These are phyloP conservation scores for Oasisia sp. DNA, from an alignment of 2,888 invertebrate genomes.

Conservation along the genomic window DNA sequence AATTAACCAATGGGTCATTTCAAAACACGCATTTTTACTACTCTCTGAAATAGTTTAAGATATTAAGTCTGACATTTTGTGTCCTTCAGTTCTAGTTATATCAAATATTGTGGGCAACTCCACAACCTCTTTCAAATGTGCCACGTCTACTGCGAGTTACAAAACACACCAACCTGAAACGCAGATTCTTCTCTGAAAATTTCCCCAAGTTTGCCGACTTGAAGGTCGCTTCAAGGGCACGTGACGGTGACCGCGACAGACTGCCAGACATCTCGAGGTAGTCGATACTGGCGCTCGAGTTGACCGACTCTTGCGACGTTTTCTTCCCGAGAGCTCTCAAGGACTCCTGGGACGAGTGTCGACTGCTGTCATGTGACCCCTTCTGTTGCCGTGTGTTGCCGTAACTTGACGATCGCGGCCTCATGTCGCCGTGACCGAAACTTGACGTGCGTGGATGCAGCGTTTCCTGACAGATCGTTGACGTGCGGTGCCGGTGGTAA, in stretches of 20 bases:
- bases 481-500: conserved; percentile 31
- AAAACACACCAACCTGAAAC: background rate
- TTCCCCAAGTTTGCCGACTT: background rate
- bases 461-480: conserved; percentile 38
- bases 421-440: conserved; percentile 47
- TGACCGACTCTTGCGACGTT: conserved; percentile 28
- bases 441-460: conserved; percentile 55
- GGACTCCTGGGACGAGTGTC: conserved; percentile 32
- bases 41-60: too few species aligned
- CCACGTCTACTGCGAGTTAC: background rate
- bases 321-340: conserved; percentile 23
- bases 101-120: background rate
- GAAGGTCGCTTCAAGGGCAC: conserved; percentile 18
- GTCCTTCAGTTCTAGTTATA: too few species aligned
- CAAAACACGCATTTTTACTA: too few species aligned
- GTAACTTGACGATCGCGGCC: conserved; percentile 60
- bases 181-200: background rate
- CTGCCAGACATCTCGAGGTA: conserved; percentile 23
- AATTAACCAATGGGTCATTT: too few species aligned
- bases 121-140: background rate
- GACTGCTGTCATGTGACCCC: conserved; percentile 23
- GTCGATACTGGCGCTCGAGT: background rate
- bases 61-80: too few species aligned
- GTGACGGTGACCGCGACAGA: conserved; percentile 22
- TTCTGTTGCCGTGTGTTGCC: conserved; percentile 39